phyloP scores from a whole-genome alignment of 2,797 vertebrate species.

The Salarias fasciatus region DNA sequence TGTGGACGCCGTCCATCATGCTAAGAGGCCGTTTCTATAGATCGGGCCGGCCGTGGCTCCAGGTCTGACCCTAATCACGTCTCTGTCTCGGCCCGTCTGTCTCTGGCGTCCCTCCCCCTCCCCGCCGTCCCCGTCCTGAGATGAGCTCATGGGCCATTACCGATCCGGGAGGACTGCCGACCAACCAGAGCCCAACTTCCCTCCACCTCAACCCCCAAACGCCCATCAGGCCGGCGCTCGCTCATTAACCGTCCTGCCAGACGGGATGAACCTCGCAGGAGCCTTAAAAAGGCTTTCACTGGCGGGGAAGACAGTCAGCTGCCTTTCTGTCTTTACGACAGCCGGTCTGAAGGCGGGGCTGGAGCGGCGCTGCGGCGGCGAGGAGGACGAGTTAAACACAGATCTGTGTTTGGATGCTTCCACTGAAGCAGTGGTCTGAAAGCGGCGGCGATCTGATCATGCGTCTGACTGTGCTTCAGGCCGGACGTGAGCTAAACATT shows the following conservation, averaged over 20 bases:
- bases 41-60: constrained; percentile 70
- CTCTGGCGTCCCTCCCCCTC: constrained; percentile 51
- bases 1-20: constrained; percentile 63
- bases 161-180: constrained; percentile 43
- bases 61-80: constrained; percentile 76
- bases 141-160: constrained; percentile 66
- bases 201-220: constrained; percentile 34
- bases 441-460: too few relatives aligned
- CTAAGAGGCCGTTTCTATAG: constrained; percentile 78
- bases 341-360: too few relatives aligned
- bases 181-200: constrained; percentile 35
- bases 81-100: constrained; percentile 69
- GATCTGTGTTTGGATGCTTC: too few relatives aligned
- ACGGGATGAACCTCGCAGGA: constrained; percentile 60
- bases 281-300: constrained; percentile 67
- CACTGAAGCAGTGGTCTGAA: too few relatives aligned
- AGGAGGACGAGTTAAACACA: too few relatives aligned
- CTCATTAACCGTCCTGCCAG: constrained; percentile 51
- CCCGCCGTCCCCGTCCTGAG: constrained; percentile 29
- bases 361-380: too few relatives aligned
- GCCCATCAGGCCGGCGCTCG: constrained; percentile 63
- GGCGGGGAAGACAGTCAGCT: constrained; percentile 10
- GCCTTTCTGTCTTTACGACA: too few relatives aligned
- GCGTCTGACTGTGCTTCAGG: neutral
- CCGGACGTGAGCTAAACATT: too few relatives aligned